phyloP scores from a whole-genome alignment of 92 coral and sea anemone species.

The Blastomussa wellsi region DNA sequence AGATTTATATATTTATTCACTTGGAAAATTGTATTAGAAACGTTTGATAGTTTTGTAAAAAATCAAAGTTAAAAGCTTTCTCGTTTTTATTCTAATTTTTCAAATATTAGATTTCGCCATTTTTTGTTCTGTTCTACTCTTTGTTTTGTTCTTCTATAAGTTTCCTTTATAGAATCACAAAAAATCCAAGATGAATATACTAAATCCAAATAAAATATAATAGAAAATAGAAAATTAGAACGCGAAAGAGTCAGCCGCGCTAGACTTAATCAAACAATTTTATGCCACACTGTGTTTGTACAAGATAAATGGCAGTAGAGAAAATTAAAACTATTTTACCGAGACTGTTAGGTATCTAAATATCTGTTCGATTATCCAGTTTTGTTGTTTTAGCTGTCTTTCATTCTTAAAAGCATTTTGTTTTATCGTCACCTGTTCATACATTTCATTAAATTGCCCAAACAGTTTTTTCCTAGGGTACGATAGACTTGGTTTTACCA shows the following conservation, averaged over 20 bases:
- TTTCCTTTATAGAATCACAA: not conserved
- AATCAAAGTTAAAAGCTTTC: not conserved
- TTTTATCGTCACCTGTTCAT: not conserved
- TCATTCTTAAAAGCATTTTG: not conserved
- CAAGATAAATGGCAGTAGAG: not conserved
- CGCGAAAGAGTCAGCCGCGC: not conserved
- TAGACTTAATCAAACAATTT: not conserved
- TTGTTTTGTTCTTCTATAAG: too few species aligned
- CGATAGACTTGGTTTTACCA: not conserved
- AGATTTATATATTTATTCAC: too few species aligned
- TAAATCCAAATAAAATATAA: not conserved
- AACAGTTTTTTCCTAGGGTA: not conserved
- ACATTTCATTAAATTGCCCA: not conserved
- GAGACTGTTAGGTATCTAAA: not conserved
- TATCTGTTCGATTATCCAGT: not conserved
- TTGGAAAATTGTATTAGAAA: too few species aligned
- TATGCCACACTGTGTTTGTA: not conserved
- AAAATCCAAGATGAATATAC: not conserved
- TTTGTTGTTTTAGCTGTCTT: not conserved
- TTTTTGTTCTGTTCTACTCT: too few species aligned
- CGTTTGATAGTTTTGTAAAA: too few species aligned
- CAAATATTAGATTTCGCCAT: not conserved
- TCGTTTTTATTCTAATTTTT: not conserved
- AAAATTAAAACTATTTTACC: slow-evolving; percentile 4
- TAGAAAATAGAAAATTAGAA: not conserved